These are phyloP conservation scores for Contarinia nasturtii DNA, from an alignment of 1,140 invertebrate genomes.

Conservation along the genomic window DNA sequence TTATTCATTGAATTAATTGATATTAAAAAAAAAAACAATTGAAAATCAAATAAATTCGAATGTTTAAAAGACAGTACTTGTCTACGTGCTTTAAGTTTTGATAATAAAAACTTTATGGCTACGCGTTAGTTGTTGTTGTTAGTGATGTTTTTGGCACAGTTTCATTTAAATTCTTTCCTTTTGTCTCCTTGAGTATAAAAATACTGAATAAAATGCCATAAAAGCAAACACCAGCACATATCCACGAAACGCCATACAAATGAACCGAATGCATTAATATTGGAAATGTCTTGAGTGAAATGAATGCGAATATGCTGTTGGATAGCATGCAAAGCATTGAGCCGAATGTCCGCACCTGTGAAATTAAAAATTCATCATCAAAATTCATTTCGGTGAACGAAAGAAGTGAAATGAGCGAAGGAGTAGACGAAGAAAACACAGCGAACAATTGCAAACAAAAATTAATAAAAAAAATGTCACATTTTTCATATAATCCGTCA, in stretches of 20 bases:
- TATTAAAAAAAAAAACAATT: no score
- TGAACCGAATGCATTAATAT: neutral
- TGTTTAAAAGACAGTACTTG: no score
- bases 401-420: no score
- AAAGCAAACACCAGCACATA: neutral
- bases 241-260: neutral
- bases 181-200: neutral
- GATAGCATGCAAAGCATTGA: neutral
- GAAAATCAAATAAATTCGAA: no score
- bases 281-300: neutral
- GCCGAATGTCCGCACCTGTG: neutral
- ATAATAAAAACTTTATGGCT: no score
- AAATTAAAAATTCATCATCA: neutral
- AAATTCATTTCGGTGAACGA: neutral
- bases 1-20: no score
- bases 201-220: neutral
- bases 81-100: no score
- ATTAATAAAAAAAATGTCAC: neutral
- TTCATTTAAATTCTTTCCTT: constrained; percentile 1
- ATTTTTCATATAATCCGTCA: neutral
- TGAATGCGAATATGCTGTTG: neutral
- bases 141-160: no score
- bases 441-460: neutral
- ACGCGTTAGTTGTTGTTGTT: no score
- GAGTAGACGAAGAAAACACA: no score